These are phyloP conservation scores for Rhea pennata DNA, from an alignment of 2,113 vertebrate genomes.

Conservation along the genomic window DNA sequence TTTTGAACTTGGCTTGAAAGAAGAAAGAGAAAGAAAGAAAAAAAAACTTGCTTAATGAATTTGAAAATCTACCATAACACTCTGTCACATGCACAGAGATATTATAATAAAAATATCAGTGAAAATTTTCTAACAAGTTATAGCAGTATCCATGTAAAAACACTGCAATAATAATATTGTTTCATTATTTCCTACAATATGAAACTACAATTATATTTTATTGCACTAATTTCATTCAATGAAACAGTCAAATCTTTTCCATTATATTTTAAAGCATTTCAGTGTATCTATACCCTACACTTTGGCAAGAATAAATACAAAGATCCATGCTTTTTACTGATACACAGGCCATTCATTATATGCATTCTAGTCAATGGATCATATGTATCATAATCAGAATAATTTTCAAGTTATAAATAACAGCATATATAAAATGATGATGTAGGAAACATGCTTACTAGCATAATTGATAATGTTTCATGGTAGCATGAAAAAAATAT, in stretches of 20 bases:
- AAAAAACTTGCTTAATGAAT: slow-evolving; percentile 54
- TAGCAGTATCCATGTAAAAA: background rate
- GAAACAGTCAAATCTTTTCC: background rate
- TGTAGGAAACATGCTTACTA: background rate
- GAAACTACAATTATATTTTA: background rate
- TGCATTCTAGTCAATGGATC: background rate
- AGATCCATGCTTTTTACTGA: background rate
- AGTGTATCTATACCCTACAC: background rate
- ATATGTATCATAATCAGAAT: background rate
- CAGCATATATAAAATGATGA: background rate
- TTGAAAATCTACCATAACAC: slow-evolving; percentile 62
- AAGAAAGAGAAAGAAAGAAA: slow-evolving; percentile 45
- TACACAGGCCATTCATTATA: background rate
- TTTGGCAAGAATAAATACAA: background rate
- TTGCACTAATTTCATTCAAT: background rate
- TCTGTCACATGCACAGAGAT: background rate
- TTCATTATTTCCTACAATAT: background rate
- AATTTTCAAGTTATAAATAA: slow-evolving; percentile 29
- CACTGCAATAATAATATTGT: background rate
- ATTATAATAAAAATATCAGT: background rate
- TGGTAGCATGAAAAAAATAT: slow-evolving; percentile 6
- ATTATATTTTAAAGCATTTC: background rate
- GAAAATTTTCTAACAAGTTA: slow-evolving; percentile 32
- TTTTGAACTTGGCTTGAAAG: slow-evolving; percentile 75
- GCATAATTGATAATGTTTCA: background rate